These are phyloP conservation scores for Apodemus sylvaticus DNA, from an alignment of 2,113 vertebrate genomes.

Conservation along the genomic window DNA sequence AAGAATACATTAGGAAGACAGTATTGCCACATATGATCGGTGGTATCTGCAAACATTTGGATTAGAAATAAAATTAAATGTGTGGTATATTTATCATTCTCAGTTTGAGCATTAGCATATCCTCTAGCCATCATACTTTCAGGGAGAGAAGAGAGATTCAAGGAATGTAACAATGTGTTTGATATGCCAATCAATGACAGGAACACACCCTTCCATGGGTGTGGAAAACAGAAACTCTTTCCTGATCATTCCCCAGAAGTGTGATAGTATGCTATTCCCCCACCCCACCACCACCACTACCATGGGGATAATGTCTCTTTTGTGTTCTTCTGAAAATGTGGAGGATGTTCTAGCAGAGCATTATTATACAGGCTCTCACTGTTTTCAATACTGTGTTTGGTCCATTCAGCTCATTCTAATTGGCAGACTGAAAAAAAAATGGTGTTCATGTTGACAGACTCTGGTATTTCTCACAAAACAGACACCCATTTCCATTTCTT, in stretches of 20 bases:
- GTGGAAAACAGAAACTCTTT: not conserved
- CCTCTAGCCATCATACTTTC: not conserved
- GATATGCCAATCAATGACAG: not conserved
- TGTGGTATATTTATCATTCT: not conserved
- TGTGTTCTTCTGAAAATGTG: slow-evolving; percentile 56
- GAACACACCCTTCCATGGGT: not conserved
- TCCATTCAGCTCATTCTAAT: slow-evolving; percentile 74
- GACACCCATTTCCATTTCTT: slow-evolving; percentile 64
- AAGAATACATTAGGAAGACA: not conserved
- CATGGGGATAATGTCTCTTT: not conserved
- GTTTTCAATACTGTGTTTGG: slow-evolving; percentile 77
- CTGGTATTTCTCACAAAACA: slow-evolving; percentile 68
- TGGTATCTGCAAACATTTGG: not conserved
- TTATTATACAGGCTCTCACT: slow-evolving; percentile 73
- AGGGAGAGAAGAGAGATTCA: not conserved
- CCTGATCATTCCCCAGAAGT: not conserved
- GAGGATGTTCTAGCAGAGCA: slow-evolving; percentile 65
- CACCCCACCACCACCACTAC: not conserved
- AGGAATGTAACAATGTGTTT: not conserved
- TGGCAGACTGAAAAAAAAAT: slow-evolving; percentile 78
- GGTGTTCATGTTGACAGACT: slow-evolving; percentile 70
- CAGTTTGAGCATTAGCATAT: not conserved
- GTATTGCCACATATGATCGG: not conserved
- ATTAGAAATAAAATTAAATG: slow-evolving; percentile 13
- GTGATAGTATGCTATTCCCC: not conserved